Evolutionary conservation across 1,140 invertebrate genomes (phyloP).

Genomic region (Sitophilus oryzae): DNA sequence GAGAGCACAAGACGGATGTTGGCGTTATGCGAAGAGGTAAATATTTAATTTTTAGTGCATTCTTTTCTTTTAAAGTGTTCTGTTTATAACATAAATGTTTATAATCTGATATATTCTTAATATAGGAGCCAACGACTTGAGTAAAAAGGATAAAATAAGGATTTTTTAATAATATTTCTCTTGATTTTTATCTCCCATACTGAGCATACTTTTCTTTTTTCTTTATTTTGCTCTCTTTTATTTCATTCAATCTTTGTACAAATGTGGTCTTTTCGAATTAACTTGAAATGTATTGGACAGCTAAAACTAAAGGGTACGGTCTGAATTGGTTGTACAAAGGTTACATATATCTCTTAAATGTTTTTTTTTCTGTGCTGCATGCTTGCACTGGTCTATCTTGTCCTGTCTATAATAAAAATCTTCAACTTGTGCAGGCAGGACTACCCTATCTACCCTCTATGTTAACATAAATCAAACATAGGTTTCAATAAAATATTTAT

Average conservation of each 20-base stretch:
- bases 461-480: background rate
- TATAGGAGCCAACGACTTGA: background rate
- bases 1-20: slow-evolving; percentile 96
- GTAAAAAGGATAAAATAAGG: background rate
- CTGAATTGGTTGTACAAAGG: slow-evolving; percentile 15
- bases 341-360: slow-evolving; percentile 11
- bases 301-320: background rate
- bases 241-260: slow-evolving; percentile 21
- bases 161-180: background rate
- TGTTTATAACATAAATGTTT: background rate
- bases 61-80: background rate
- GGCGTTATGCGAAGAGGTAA: slow-evolving; percentile 93
- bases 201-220: too few species aligned
- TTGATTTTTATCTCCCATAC: slow-evolving; percentile 14
- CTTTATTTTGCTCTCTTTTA: slow-evolving; percentile 22
- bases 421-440: slow-evolving; percentile 30
- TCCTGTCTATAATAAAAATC: slow-evolving; percentile 16
- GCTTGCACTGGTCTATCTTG: slow-evolving; percentile 25
- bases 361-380: slow-evolving; percentile 35
- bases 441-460: slow-evolving; percentile 22
- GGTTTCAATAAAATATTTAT: too few species aligned
- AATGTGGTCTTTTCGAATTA: background rate
- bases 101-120: background rate
- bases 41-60: slow-evolving; percentile 39
- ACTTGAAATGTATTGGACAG: background rate